phyloP scores from a whole-genome alignment of 2,113 vertebrate species.

The Tylochromis polylepis region DNA sequence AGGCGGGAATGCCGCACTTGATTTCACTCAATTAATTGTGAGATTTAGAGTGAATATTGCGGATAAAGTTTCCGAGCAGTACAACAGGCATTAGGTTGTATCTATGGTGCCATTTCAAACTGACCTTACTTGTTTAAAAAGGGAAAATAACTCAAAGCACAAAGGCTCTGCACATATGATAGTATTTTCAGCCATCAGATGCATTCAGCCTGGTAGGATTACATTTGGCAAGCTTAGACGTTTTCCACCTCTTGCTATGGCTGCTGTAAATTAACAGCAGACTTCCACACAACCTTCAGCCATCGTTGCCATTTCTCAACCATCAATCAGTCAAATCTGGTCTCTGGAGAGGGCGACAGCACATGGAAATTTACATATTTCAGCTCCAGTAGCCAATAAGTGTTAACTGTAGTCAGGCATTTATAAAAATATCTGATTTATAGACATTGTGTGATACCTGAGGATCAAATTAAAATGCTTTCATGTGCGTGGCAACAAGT shows the following conservation, averaged over 20 bases:
- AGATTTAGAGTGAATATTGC: neutral
- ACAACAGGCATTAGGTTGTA: neutral
- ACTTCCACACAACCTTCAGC: neutral
- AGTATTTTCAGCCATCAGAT: neutral
- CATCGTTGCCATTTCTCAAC: neutral
- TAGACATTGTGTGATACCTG: neutral
- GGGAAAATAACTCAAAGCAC: neutral
- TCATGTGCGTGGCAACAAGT: neutral
- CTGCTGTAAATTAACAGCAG: constrained; percentile 15
- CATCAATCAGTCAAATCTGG: neutral
- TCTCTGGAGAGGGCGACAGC: neutral
- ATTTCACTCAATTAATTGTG: constrained; percentile 33
- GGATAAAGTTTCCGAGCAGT: neutral
- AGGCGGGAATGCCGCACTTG: constrained; percentile 7
- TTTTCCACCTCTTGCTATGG: constrained; percentile 1
- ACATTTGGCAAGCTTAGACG: neutral
- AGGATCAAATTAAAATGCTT: neutral
- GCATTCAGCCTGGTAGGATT: neutral
- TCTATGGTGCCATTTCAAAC: neutral
- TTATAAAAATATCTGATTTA: neutral
- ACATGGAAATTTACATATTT: constrained; percentile 1
- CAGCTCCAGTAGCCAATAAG: neutral
- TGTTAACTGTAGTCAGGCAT: neutral
- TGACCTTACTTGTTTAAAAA: neutral
- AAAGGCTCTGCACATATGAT: neutral